Percentiles rank a stretch among this genome's conserved stretches.
Conservation (phyloP, 2,797 vertebrate species). For the Pseudomugil tenellus region DNA sequence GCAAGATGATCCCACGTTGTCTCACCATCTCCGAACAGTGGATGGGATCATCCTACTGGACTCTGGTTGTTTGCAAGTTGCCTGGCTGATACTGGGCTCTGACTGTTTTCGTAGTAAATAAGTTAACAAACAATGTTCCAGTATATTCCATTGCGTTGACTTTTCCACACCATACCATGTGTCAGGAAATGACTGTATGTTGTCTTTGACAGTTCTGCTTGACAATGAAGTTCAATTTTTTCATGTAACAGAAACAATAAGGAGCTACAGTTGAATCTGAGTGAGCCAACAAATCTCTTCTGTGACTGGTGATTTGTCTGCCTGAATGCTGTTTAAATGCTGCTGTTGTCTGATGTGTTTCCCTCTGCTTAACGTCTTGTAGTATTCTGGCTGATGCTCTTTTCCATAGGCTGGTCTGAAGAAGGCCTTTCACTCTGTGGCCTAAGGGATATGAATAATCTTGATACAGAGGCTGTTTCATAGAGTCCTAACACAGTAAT, state of each 20-base stretch:
- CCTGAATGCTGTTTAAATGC: slow-evolving; percentile 49
- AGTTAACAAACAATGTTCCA: background rate
- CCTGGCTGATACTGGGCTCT: background rate
- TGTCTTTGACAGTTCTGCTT: slow-evolving; percentile 14
- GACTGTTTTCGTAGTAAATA: background rate
- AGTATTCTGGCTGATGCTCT: slow-evolving; percentile 67
- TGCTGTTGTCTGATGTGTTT: slow-evolving; percentile 54
- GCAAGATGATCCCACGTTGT: no score
- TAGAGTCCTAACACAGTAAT: slow-evolving; percentile 72
- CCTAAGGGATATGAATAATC: slow-evolving; percentile 75
- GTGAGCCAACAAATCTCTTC: slow-evolving; percentile 43
- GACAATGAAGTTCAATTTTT: slow-evolving; percentile 16
- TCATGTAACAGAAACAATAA: slow-evolving; percentile 44
- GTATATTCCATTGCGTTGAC: background rate
- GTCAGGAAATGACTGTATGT: slow-evolving; percentile 20
- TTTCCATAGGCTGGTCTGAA: slow-evolving; percentile 67
- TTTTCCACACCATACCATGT: slow-evolving; percentile 1
- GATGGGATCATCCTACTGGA: background rate
- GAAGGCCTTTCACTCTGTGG: slow-evolving; percentile 70
- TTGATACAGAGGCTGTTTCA: slow-evolving; percentile 75
- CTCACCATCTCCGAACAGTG: no score
- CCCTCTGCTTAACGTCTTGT: slow-evolving; percentile 54
- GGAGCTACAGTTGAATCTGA: slow-evolving; percentile 36
- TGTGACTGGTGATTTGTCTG: slow-evolving; percentile 28
- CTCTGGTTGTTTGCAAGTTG: background rate